phyloP scores from a whole-genome alignment of 2,113 vertebrate species.

The Hirundichthys speculiger region DNA sequence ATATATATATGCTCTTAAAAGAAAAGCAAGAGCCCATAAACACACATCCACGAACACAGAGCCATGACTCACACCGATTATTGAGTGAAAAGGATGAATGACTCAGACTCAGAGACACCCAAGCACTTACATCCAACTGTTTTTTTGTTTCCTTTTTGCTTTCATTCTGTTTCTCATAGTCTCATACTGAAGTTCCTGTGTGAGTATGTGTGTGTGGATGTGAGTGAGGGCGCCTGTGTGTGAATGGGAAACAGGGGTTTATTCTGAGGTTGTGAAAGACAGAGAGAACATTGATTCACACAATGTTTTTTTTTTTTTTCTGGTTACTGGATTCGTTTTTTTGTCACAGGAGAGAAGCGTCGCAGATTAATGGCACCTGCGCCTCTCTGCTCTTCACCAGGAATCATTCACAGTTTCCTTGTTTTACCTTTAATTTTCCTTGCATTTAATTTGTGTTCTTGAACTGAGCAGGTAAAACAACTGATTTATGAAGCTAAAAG shows the following conservation, averaged over 20 bases:
- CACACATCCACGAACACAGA: slow-evolving; percentile 1
- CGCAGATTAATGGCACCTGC: slow-evolving; percentile 1
- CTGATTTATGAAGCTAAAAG: too few relatives aligned
- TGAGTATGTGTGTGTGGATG: background rate
- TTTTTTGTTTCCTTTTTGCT: background rate
- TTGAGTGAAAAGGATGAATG: slow-evolving; percentile 43
- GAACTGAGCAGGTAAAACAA: background rate
- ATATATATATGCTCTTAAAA: slow-evolving; percentile 23
- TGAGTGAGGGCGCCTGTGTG: background rate
- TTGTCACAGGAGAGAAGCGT: background rate
- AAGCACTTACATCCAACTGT: slow-evolving; percentile 1
- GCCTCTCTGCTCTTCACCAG: background rate
- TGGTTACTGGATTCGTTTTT: too few relatives aligned
- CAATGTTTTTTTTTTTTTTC: slow-evolving; percentile 8
- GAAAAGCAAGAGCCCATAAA: slow-evolving; percentile 3
- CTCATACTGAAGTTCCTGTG: background rate
- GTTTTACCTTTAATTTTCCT: background rate
- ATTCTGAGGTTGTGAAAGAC: slow-evolving; percentile 15
- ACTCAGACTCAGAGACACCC: slow-evolving; percentile 30
- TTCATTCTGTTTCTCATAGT: slow-evolving; percentile 1
- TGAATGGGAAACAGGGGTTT: background rate
- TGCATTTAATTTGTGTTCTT: background rate
- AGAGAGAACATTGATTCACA: slow-evolving; percentile 29
- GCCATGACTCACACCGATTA: slow-evolving; percentile 49
- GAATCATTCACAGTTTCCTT: slow-evolving; percentile 1